Conservation (phyloP, 2,888 invertebrate species). For the Agelastica alni region DNA sequence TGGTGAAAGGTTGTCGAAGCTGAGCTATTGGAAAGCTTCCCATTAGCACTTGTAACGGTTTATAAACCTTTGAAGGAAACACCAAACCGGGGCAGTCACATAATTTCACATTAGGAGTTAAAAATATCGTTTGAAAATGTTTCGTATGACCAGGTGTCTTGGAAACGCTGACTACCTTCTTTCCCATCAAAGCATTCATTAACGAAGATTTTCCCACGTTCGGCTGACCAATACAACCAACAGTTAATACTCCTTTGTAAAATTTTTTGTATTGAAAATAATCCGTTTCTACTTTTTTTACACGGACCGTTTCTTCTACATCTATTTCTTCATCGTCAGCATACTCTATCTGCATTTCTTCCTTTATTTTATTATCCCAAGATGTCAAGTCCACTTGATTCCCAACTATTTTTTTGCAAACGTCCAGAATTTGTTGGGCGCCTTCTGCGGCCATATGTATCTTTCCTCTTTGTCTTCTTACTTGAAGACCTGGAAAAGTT, state of each 20-base stretch:
- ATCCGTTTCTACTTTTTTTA: constrained; percentile 62
- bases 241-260: constrained; percentile 77
- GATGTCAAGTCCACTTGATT: constrained; percentile 74
- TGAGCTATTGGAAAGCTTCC: constrained; percentile 95
- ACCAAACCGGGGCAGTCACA: constrained; percentile 96
- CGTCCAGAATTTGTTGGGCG: constrained; percentile 75
- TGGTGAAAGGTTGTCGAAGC: constrained; percentile 83
- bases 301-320: constrained; percentile 55
- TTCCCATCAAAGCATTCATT: constrained; percentile 91
- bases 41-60: constrained; percentile 84
- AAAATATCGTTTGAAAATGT: constrained; percentile 93
- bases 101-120: constrained; percentile 82
- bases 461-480: constrained; percentile 67
- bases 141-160: constrained; percentile 95
- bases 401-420: constrained; percentile 76
- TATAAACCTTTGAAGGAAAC: constrained; percentile 86
- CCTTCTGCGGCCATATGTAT: constrained; percentile 81
- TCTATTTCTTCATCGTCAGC: constrained; percentile 60
- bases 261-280: constrained; percentile 70
- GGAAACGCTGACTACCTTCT: constrained; percentile 92
- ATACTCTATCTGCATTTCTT: constrained; percentile 69
- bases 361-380: constrained; percentile 84
- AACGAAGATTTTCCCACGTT: constrained; percentile 96
- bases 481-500: constrained; percentile 60
- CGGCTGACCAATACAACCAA: constrained; percentile 82